These are phyloP conservation scores for Myanophis thanlyinensis DNA, from an alignment of 2,113 vertebrate genomes.

Conservation along the genomic window DNA sequence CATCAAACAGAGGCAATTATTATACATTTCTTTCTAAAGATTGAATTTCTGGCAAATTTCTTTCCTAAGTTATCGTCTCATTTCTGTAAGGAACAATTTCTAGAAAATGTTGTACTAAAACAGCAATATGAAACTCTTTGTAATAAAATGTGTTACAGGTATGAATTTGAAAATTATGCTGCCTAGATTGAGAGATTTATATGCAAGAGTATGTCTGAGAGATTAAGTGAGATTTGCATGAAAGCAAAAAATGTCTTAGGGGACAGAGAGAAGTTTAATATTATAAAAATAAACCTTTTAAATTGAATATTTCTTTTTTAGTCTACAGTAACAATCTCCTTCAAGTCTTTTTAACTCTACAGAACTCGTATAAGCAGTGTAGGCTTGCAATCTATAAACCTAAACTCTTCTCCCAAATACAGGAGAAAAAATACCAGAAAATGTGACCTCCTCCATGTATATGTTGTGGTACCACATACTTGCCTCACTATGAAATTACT, in stretches of 20 bases:
- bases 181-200: constrained; percentile 5
- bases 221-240: background rate
- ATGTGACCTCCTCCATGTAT: background rate
- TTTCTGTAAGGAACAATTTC: background rate
- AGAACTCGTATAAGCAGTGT: background rate
- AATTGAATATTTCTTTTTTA: background rate
- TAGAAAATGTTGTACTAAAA: background rate
- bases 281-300: background rate
- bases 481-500: background rate
- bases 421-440: background rate
- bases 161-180: background rate
- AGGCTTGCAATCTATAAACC: background rate
- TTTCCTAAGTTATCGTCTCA: background rate
- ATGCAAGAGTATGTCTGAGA: background rate
- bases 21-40: background rate
- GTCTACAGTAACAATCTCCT: background rate
- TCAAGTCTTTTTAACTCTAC: background rate
- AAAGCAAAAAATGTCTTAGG: background rate
- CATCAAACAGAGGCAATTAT: background rate
- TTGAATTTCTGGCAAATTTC: background rate
- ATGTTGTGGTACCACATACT: background rate
- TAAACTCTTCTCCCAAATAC: background rate
- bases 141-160: background rate
- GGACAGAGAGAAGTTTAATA: background rate
- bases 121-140: background rate